These are phyloP conservation scores for Drosophila trapezifrons DNA, from an alignment of 1,140 invertebrate genomes.

Conservation along the genomic window DNA sequence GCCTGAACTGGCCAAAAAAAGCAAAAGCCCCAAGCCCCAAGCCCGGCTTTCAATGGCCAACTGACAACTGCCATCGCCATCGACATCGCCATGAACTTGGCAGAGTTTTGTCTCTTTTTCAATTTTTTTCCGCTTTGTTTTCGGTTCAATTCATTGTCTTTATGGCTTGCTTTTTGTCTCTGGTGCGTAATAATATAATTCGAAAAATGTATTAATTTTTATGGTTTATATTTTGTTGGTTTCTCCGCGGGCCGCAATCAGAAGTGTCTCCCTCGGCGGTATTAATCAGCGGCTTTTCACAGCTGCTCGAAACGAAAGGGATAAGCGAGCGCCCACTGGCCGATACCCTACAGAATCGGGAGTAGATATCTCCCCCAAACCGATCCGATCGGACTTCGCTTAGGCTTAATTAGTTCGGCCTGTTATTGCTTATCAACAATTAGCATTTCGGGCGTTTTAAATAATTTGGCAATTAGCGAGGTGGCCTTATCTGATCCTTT, in stretches of 20 bases:
- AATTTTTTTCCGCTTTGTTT: conserved; percentile 38
- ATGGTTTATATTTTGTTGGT: conserved; percentile 72
- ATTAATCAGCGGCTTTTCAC: conserved; percentile 57
- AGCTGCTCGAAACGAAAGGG: conserved; percentile 21
- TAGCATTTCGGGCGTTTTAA: conserved; percentile 37
- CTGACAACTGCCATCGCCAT: conserved; percentile 53
- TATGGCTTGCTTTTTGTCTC: conserved; percentile 49
- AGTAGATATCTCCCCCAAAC: conserved; percentile 4
- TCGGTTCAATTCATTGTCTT: conserved; percentile 65
- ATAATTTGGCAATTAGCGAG: conserved; percentile 47
- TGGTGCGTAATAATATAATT: conserved; percentile 72
- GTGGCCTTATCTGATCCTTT: conserved; percentile 69
- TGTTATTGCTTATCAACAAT: conserved; percentile 27
- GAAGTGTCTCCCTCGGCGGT: conserved; percentile 37
- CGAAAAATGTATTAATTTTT: conserved; percentile 77
- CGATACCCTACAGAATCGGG: conserved; percentile 46
- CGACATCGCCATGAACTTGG: conserved; percentile 66
- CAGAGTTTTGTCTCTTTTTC: conserved; percentile 32
- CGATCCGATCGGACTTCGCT: conserved; percentile 2
- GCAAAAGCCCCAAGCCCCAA: conserved; percentile 20
- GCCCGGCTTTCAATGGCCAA: conserved; percentile 51
- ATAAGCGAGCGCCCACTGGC: conserved; percentile 3
- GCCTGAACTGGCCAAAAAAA: conserved; percentile 15
- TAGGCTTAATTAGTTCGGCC: conserved; percentile 22
- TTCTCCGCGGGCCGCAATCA: conserved; percentile 52